Evolutionary conservation across 2,888 invertebrate genomes (phyloP), one percentile per base, ranked within the genome.

Genomic region (Lochmaea capreae): DNA sequence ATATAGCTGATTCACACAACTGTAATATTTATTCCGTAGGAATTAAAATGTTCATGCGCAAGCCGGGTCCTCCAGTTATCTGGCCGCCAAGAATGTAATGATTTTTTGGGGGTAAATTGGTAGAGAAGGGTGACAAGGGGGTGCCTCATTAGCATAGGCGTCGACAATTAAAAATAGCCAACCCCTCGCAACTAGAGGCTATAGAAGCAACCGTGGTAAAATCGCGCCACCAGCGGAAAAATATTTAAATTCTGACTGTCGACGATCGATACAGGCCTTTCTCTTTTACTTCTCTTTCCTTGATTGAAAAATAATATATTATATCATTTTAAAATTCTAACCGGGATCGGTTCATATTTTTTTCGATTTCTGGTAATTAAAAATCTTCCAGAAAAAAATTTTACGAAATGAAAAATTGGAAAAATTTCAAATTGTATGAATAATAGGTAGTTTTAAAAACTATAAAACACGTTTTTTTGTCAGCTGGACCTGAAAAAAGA

Each of bases 61-160:
- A 79, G 80, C 80, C 80, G 79, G 43, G 43, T 90, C 91, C 90
- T 91, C 88, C 62, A 46, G 69, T 72, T 75, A 76, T 88, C 88
- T 88, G 87, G 87, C 88, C 91, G 91, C 91, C 89, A 90, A 90
- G 89, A 89, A 92, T 92, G 93, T 93, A 93, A 93, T 93, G 93
- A 93, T 93, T 93, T 93, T 93, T 93, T 93, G 93, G 93, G 92
- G 92, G 92, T 91, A 92, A 92, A 92, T 92, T 92, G 84, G 85
- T 76, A 80, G 77, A 67, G 83, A 81, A 78, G 81, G 81, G 78
- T 77, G 89, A 88, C 72, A 65, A 86, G 89, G 85, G 86, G 88
- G 86, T 83, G 76, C 86, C 85, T 85, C 85, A 85, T 85, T 85
- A 84, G 84, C 85, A 83, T 84, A 83, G 84, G 84, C 84, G 84